Percentiles rank a stretch among this genome's conserved stretches.
Evolutionary conservation across 2,113 vertebrate genomes (phyloP).

Genomic region (Sapayoa aenigma): DNA sequence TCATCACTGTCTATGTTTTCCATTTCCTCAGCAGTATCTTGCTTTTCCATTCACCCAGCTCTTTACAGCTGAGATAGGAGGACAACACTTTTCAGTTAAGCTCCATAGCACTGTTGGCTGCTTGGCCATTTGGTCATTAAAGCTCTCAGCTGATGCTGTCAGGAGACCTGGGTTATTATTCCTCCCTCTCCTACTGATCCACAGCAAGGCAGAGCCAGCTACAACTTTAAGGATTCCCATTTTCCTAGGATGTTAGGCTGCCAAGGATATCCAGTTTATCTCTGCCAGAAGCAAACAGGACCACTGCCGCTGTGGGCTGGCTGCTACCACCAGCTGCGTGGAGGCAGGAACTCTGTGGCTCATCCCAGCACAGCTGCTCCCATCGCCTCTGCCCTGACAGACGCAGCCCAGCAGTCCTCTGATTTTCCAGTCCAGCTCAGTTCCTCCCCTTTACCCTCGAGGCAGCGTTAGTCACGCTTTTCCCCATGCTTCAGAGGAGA

Average conservation of each 20-base stretch:
- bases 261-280: not conserved
- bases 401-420: not conserved
- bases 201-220: not conserved
- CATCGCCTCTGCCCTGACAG: not conserved
- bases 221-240: not conserved
- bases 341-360: not conserved
- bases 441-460: not conserved
- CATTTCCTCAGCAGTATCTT: not conserved
- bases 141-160: not conserved
- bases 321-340: not conserved
- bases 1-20: not conserved
- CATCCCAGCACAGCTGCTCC: not conserved
- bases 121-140: not conserved
- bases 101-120: not conserved
- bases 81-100: not conserved
- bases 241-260: not conserved
- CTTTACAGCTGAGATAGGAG: not conserved
- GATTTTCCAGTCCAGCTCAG: not conserved
- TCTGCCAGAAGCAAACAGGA: not conserved
- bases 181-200: not conserved
- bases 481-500: not conserved
- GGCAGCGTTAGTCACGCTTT: not conserved
- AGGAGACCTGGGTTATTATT: not conserved
- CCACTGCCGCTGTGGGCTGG: too few relatives aligned
- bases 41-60: not conserved